Percentiles rank a stretch among this genome's conserved stretches.
These are phyloP conservation scores for Lepisosteus osseus DNA, from an alignment of 2,113 vertebrate species.

Conservation along the genomic window DNA sequence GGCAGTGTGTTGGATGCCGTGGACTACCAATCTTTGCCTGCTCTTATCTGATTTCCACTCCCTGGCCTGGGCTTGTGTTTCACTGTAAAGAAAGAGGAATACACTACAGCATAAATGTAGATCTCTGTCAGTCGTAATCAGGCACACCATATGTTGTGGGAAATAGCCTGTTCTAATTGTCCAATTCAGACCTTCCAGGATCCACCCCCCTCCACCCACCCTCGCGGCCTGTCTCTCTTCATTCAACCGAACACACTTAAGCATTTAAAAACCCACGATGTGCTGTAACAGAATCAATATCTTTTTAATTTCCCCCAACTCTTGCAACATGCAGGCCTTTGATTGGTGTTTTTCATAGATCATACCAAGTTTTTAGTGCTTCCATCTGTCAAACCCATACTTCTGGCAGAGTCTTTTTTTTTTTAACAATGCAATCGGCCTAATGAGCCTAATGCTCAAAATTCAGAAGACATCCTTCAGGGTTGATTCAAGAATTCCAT, in stretches of 20 bases:
- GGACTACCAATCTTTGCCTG: too few relatives aligned
- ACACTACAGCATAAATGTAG: constrained; percentile 23
- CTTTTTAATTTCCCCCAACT: constrained; percentile 29
- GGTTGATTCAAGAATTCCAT: too few relatives aligned
- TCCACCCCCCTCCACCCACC: neutral
- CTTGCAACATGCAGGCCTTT: neutral
- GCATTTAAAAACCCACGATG: constrained; percentile 53
- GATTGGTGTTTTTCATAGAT: neutral
- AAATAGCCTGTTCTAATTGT: constrained; percentile 46
- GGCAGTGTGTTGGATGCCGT: too few relatives aligned
- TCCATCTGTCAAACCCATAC: neutral
- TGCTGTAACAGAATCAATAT: constrained; percentile 55
- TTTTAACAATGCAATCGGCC: too few relatives aligned
- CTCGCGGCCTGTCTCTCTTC: neutral
- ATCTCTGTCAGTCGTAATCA: constrained; percentile 41
- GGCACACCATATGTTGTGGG: constrained; percentile 33
- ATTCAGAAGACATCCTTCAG: too few relatives aligned
- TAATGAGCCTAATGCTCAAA: too few relatives aligned
- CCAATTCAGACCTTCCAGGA: constrained; percentile 51
- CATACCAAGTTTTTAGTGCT: neutral
- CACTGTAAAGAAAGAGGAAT: neutral
- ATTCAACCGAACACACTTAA: constrained; percentile 53
- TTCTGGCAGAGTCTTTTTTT: too few relatives aligned
- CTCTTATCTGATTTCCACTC: neutral
- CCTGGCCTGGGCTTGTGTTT: neutral